A percentile compares a stretch with the other conserved stretches of the same genome.
Evolutionary conservation across 2,113 vertebrate genomes (phyloP).

Genomic region (Melanostigma gelatinosum): DNA sequence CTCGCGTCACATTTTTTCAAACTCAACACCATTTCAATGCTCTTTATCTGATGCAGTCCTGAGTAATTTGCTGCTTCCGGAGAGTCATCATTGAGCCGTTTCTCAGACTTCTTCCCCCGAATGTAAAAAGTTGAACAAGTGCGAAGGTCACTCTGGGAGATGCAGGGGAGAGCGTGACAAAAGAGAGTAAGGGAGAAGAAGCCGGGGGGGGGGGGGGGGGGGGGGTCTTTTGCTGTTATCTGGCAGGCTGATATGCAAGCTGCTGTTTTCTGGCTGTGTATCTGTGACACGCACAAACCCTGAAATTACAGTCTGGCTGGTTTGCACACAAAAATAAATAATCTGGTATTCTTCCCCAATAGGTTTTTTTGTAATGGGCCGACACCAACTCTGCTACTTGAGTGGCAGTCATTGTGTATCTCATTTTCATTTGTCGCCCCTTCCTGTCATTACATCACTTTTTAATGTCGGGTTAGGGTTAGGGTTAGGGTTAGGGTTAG

Average conservation of each 20-base stretch:
- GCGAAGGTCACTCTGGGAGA: conserved; percentile 43
- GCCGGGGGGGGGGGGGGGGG: conserved; percentile 15
- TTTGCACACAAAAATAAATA: conserved; percentile 3
- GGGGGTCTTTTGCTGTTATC: conserved; percentile 28
- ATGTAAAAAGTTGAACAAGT: conserved; percentile 2
- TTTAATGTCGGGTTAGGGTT: no score
- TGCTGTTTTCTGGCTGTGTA: background rate
- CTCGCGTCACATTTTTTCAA: conserved; percentile 26
- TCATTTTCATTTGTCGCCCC: background rate
- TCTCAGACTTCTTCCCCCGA: background rate
- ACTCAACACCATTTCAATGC: conserved; percentile 33
- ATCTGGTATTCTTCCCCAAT: background rate
- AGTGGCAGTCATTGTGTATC: background rate
- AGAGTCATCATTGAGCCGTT: conserved; percentile 21
- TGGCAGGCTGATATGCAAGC: conserved; percentile 20
- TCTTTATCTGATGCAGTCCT: conserved; percentile 38
- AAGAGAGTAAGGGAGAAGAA: conserved; percentile 29
- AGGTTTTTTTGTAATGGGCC: background rate
- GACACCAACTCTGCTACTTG: background rate
- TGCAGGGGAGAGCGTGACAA: conserved; percentile 26
- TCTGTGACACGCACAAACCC: background rate
- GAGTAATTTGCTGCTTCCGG: conserved; percentile 20
- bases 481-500: no score
- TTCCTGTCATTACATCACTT: background rate
- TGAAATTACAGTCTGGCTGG: conserved; percentile 6